Evolutionary conservation across 64 coral and sea anemone species (phyloP), one percentile per base, ranked within the genome.

Genomic region (Porites australiensis): DNA sequence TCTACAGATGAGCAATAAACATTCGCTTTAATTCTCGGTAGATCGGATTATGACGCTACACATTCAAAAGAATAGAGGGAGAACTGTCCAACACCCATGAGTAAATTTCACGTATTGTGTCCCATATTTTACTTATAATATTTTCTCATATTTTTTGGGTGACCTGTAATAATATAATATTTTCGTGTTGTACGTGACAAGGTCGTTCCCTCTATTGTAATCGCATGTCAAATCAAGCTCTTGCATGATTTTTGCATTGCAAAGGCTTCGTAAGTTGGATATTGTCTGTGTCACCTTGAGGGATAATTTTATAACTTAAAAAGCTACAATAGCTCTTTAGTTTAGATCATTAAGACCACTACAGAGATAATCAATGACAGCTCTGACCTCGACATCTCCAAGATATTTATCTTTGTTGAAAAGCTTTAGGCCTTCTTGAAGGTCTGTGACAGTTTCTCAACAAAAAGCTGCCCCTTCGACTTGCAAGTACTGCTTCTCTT

Each of bases 141-240:
- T 67, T 76, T 14, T 48, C 5, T 4, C 12, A 84, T 20, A 68
- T 68, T 66, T 1, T 62, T 84, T 68, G 61, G 51, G 45, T 44
- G 4, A 5, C 21, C 50, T 66, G 62, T 66, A 50, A 58, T 83
- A 47, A 68, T 84, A 51, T 37, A 37, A 0, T 47, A 83, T 84
- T 84, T 68, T 69, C 51, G 44, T 37, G 12, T 48, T 3, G 7
- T 18, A 84, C 81, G 81, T 84, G 81, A 84, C 63, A 44, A 50
- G 19, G n/a, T 68, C 5, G 44, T 19, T 49, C 62, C 44, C 62
- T 83, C 14, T 19, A 13, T 68, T 84, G 81, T 84, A 43, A 65
- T 84, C 81, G 68, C 81, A 84, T 69, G 18, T 84, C 19, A 84
- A 49, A 52, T 84, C 16, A 11, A 51, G 61, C 3, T 22, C 69